These are phyloP conservation scores for Tetragonula clypearis DNA, from an alignment of 1,140 invertebrate species.

Conservation along the genomic window DNA sequence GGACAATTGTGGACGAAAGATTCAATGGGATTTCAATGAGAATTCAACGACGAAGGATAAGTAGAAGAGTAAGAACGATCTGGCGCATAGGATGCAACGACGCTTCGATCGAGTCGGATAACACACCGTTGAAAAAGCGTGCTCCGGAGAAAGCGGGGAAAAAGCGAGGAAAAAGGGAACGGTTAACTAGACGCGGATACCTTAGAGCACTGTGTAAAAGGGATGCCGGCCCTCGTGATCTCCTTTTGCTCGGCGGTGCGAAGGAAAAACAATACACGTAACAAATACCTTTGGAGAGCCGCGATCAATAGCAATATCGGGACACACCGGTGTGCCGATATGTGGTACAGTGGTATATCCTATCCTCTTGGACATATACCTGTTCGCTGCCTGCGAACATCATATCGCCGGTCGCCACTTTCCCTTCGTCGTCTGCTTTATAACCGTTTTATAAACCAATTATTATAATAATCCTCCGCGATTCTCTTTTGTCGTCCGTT, in stretches of 20 bases:
- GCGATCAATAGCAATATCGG: conserved; percentile 67
- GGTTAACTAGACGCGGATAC: conserved; percentile 57
- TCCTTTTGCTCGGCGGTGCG: conserved; percentile 70
- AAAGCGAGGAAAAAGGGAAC: conserved; percentile 62
- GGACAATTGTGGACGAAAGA: too few relatives aligned
- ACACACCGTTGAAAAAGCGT: conserved; percentile 29
- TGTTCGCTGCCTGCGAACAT: neutral
- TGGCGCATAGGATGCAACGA: neutral
- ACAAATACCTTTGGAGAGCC: conserved; percentile 66
- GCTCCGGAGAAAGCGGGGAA: conserved; percentile 45
- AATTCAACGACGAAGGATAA: too few relatives aligned
- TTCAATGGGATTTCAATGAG: too few relatives aligned
- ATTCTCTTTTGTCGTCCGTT: too few relatives aligned
- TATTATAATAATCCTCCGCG: too few relatives aligned
- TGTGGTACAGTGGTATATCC: conserved; percentile 2
- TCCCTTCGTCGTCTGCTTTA: too few relatives aligned
- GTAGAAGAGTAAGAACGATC: neutral
- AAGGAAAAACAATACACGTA: conserved; percentile 70
- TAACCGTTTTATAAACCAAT: too few relatives aligned
- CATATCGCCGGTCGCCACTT: neutral
- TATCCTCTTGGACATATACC: conserved; percentile 10
- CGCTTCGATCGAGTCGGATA: conserved; percentile 23
- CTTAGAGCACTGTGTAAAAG: conserved; percentile 64
- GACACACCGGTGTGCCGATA: conserved; percentile 35
- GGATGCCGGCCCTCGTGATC: conserved; percentile 67